A percentile compares a stretch with the other conserved stretches of the same genome.
phyloP scores from a whole-genome alignment of 2,113 vertebrate genomes.

The Junco hyemalis region DNA sequence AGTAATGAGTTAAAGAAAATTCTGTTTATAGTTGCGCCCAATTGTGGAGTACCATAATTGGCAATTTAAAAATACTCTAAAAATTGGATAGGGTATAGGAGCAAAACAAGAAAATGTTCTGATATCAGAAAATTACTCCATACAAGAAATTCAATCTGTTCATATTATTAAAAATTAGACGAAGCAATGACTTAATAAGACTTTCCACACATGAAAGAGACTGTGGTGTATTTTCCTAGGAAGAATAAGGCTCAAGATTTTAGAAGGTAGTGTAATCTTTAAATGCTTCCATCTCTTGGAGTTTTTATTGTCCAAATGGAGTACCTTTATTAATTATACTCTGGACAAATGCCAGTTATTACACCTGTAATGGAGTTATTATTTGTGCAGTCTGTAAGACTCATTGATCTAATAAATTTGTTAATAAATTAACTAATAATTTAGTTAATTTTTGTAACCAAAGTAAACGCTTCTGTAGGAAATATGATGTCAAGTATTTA shows the following conservation, averaged over 20 bases:
- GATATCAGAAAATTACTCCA: not conserved
- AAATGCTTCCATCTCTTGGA: not conserved
- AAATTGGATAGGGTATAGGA: not conserved
- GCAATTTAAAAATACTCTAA: not conserved
- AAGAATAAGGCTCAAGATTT: not conserved
- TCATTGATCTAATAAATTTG: not conserved
- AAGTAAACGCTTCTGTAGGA: not conserved
- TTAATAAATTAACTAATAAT: not conserved
- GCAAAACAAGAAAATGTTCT: not conserved
- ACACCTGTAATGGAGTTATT: not conserved
- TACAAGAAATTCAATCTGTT: not conserved
- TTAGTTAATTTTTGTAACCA: not conserved
- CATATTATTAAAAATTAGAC: not conserved
- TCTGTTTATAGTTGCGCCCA: not conserved
- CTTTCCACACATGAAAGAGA: not conserved
- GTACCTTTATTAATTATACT: not conserved
- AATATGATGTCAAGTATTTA: not conserved
- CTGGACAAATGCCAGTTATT: not conserved
- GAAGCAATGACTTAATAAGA: not conserved
- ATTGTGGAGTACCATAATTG: not conserved
- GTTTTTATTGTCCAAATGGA: not conserved
- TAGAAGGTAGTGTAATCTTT: not conserved
- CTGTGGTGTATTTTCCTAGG: no score
- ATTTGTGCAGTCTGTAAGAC: not conserved
- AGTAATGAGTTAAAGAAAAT: not conserved